Conservation (phyloP, 2,888 invertebrate genomes). For the Nezara viridula region DNA sequence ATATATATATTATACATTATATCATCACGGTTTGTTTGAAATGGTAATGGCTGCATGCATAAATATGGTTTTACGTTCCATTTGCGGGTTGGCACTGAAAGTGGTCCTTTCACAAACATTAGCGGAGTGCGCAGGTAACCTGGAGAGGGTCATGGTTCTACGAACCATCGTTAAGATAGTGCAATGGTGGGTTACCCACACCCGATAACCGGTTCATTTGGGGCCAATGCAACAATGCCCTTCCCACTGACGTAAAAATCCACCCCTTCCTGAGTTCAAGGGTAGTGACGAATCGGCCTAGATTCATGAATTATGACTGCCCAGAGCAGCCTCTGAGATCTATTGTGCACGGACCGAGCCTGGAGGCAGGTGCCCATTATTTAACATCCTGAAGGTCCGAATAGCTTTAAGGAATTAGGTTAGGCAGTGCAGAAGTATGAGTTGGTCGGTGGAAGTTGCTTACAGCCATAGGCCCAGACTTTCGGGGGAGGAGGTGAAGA, state of each 20-base stretch:
- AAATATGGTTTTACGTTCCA: conserved; percentile 9
- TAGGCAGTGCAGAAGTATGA: no score
- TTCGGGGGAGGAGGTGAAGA: no score
- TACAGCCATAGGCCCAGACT: no score
- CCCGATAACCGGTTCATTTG: neutral
- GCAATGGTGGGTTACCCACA: neutral
- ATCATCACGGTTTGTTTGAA: neutral
- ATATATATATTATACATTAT: no score
- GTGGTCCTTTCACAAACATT: conserved; percentile 16
- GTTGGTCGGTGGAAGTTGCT: no score
- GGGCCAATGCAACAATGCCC: conserved; percentile 15
- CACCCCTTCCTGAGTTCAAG: conserved; percentile 2
- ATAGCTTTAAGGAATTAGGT: neutral
- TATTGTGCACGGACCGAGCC: neutral
- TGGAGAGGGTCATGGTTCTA: neutral
- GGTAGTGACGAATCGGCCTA: conserved; percentile 5
- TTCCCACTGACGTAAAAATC: neutral
- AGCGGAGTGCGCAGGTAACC: neutral
- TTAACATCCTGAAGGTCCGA: conserved; percentile 3
- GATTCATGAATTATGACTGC: conserved; percentile 16
- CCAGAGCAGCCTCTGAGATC: neutral
- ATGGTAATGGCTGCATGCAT: neutral
- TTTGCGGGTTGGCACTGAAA: neutral
- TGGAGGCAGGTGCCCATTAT: conserved; percentile 9
- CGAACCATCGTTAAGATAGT: neutral